Evolutionary conservation across 37 sponge, comb jelly and placozoan genomes (phyloP).

Genomic region (Theonella swinhoei): DNA sequence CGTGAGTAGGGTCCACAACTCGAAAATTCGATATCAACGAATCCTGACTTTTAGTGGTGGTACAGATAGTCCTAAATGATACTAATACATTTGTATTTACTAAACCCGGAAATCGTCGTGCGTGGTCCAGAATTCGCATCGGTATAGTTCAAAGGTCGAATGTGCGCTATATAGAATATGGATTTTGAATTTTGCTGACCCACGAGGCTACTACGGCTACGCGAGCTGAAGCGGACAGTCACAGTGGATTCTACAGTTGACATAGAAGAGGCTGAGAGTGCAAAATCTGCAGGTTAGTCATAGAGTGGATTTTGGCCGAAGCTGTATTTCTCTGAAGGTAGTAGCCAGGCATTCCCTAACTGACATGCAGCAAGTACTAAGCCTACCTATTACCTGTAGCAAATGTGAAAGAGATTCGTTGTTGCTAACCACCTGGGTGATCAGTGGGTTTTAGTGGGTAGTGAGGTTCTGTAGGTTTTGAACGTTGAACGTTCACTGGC

Average conservation of each 20-base stretch:
- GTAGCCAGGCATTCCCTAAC: neutral
- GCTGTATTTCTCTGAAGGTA: neutral
- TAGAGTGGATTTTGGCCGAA: neutral
- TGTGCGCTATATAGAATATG: neutral
- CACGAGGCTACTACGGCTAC: neutral
- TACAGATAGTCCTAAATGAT: neutral
- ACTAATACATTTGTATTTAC: neutral
- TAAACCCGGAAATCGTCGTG: neutral
- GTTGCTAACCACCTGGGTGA: too few species aligned
- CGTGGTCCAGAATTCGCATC: neutral
- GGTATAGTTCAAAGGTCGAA: neutral
- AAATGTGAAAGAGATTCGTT: too few species aligned
- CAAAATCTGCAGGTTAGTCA: neutral
- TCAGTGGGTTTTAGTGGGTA: too few species aligned
- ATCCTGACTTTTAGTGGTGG: conserved; percentile 7
- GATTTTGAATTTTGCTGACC: neutral
- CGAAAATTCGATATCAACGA: too few species aligned
- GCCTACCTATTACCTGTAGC: too few species aligned
- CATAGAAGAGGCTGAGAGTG: neutral
- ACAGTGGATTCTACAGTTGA: neutral
- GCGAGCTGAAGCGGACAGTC: neutral
- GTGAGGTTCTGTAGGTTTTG: too few species aligned
- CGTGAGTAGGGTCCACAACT: too few species aligned
- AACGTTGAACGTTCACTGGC: too few species aligned
- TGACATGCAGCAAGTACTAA: too few species aligned